Evolutionary conservation across 2,113 vertebrate genomes (phyloP), one percentile per base, ranked within the genome.

Genomic region (Suncus etruscus): DNA sequence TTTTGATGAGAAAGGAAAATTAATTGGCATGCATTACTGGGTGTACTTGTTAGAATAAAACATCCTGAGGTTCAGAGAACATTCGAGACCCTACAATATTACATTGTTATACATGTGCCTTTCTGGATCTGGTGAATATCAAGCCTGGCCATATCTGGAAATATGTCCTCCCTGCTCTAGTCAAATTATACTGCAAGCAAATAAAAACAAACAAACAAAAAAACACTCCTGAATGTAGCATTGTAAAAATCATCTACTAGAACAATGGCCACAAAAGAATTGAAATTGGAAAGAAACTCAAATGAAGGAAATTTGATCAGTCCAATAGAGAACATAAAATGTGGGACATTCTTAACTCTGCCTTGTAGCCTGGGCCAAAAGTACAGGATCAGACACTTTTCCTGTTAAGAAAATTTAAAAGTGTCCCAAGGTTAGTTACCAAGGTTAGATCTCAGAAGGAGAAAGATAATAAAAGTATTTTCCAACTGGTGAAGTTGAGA

Each of bases 31-130:
- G 25, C 47, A 48, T 80, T 83, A 94, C 3, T 27, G 14, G 27
- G 6, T 90, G 24, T 25, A 75, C 48, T 63, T 78, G 83, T 51
- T 79, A 87, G 32, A 82, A 88, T 91, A 87, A 78, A 89, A 32
- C 24, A 74, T 82, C 82, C 66, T 84, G 47, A 87, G 81, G 45
- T 51, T 81, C 70, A 85, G 58, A 83, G 51, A 89, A 68, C 29
- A 50, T 39, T 80, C 3, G 82, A 12, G 81, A 65, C 68, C 87
- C 7, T 70, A n/a, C 48, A 75, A 47, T 79, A 8, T 25, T 82
- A 77, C 39, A 81, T 27, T 54, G 31, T 50, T 85, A 39, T 69
- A 69, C n/a, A 22, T 92, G 10, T 70, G 22, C 9, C 39, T 39
- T 92, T 95, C 29, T 73, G 22, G 88, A n/a, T 81, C 4, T 61